phyloP scores from a whole-genome alignment of 2,113 vertebrate species.

The Petaurus breviceps region DNA sequence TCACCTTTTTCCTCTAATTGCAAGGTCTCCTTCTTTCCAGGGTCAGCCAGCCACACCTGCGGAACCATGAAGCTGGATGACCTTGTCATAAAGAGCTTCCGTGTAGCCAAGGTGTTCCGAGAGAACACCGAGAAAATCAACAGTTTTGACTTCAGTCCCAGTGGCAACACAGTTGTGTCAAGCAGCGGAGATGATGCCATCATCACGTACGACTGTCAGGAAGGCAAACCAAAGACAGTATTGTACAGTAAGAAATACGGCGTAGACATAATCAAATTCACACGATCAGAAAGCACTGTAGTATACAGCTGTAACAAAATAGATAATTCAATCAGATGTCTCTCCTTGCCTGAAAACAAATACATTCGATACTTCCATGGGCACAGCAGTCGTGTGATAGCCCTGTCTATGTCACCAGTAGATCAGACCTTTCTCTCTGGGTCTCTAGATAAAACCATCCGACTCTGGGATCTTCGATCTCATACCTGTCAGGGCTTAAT shows the following conservation, averaged over 20 bases:
- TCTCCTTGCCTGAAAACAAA: slow-evolving; percentile 99
- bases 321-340: slow-evolving; percentile 97
- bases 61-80: slow-evolving; percentile 93
- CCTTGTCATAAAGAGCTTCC: slow-evolving; percentile 95
- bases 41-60: not conserved
- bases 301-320: slow-evolving; percentile 99
- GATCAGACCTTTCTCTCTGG: slow-evolving; percentile 99
- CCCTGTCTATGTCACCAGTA: slow-evolving; percentile 99
- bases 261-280: slow-evolving; percentile 98
- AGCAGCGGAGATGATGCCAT: slow-evolving; percentile 95
- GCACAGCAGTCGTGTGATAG: slow-evolving; percentile 97
- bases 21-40: not conserved
- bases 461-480: slow-evolving; percentile 97
- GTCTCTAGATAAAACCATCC: slow-evolving; percentile 98
- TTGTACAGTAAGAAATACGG: slow-evolving; percentile 99
- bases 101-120: slow-evolving; percentile 95
- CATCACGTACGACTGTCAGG: slow-evolving; percentile 94
- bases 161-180: slow-evolving; percentile 93
- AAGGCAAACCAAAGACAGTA: slow-evolving; percentile 97
- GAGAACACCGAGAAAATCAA: slow-evolving; percentile 96
- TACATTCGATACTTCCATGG: slow-evolving; percentile 99
- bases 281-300: slow-evolving; percentile 97
- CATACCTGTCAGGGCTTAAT: slow-evolving; percentile 99
- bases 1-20: not conserved
- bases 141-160: slow-evolving; percentile 95